Conservation (phyloP, 2,113 vertebrate genomes). For the Carollia perspicillata region DNA sequence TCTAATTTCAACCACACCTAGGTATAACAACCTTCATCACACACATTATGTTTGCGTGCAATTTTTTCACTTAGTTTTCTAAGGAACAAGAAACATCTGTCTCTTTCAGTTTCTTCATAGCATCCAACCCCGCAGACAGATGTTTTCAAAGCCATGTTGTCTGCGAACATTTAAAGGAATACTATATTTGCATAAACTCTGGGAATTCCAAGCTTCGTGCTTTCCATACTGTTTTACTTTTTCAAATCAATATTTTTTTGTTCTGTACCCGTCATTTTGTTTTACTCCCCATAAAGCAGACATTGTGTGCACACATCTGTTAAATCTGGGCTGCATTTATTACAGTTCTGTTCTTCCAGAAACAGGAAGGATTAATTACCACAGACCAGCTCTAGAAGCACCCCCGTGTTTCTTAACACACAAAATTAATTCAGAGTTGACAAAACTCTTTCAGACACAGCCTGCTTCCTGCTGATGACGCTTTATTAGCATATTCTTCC, state of each 20-base stretch:
- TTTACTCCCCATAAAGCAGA: constrained; percentile 85
- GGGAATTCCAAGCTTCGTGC: constrained; percentile 79
- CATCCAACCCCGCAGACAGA: constrained; percentile 79
- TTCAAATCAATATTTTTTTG: constrained; percentile 85
- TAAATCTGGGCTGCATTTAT: constrained; percentile 85
- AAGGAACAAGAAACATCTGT: constrained; percentile 82
- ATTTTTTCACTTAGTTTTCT: constrained; percentile 52
- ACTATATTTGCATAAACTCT: constrained; percentile 83
- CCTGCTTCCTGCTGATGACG: constrained; percentile 89
- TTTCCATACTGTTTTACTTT: constrained; percentile 82
- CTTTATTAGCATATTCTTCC: constrained; percentile 92
- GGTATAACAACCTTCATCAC: constrained; percentile 10
- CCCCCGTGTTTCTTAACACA: constrained; percentile 87
- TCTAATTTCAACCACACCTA: constrained; percentile 46
- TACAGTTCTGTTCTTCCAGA: constrained; percentile 84
- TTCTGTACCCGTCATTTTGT: constrained; percentile 82
- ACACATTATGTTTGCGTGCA: constrained; percentile 25
- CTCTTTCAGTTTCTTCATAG: constrained; percentile 81
- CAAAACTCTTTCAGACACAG: constrained; percentile 91
- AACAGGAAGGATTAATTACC: constrained; percentile 92
- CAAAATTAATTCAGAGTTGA: constrained; percentile 93
- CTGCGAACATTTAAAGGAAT: constrained; percentile 83
- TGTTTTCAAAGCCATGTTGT: constrained; percentile 82
- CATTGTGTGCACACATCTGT: constrained; percentile 86
- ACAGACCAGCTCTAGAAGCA: constrained; percentile 82